phyloP scores from a whole-genome alignment of 2,113 vertebrate species.

The Myotis yumanensis region DNA sequence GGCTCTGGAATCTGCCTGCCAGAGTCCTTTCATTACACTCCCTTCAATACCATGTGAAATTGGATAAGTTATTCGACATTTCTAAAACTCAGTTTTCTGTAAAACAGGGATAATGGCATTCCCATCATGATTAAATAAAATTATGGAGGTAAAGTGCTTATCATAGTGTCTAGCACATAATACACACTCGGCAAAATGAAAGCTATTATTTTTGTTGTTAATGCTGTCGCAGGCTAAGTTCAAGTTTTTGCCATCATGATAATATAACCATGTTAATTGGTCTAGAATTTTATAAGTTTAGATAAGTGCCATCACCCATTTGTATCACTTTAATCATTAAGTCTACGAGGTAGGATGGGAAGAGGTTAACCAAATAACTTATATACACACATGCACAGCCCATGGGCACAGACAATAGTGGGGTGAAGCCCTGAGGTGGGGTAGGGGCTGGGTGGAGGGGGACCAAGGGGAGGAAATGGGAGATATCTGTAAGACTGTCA shows the following conservation, averaged over 20 bases:
- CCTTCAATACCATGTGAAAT: not conserved
- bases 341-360: not conserved
- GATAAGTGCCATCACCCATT: not conserved
- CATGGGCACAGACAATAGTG: not conserved
- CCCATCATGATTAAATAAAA: not conserved
- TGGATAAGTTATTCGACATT: not conserved
- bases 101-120: not conserved
- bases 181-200: not conserved
- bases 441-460: not conserved
- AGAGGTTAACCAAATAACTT: not conserved
- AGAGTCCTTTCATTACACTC: not conserved
- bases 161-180: not conserved
- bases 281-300: slow-evolving; percentile 12
- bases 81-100: not conserved
- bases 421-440: not conserved
- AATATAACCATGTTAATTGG: not conserved
- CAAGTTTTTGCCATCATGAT: not conserved
- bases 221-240: not conserved
- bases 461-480: not conserved
- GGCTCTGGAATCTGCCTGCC: not conserved
- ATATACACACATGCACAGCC: not conserved
- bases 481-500: not conserved
- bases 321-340: not conserved
- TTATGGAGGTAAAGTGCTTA: not conserved
- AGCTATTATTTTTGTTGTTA: not conserved